Evolutionary conservation across 2,888 invertebrate genomes (phyloP).

Genomic region (Macrophya alboannulata): DNA sequence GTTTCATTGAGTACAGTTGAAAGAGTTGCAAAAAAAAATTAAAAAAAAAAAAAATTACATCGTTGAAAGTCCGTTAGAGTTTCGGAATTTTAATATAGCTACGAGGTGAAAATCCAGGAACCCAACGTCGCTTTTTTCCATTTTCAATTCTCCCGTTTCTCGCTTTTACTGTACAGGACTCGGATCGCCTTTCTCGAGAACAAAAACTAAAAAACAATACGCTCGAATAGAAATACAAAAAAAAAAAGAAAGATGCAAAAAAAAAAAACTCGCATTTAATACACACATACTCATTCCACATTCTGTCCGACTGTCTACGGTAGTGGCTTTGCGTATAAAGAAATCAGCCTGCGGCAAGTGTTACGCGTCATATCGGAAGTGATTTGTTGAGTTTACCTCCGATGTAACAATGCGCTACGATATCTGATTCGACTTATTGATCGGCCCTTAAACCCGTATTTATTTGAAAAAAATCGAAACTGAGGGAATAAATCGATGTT

Average conservation of each 20-base stretch:
- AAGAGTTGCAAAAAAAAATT: background rate
- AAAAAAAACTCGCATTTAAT: background rate
- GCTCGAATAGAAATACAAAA: background rate
- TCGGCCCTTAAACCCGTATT: background rate
- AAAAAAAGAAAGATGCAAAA: background rate
- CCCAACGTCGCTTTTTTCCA: background rate
- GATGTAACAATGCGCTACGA: background rate
- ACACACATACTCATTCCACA: background rate
- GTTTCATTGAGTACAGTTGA: constrained; percentile 5
- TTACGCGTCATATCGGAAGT: constrained; percentile 46
- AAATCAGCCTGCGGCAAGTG: constrained; percentile 26
- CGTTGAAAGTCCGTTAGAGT: background rate
- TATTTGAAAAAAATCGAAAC: background rate
- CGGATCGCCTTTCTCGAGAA: constrained; percentile 5
- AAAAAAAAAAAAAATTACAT: background rate
- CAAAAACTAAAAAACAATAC: constrained; percentile 25
- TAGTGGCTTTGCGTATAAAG: background rate
- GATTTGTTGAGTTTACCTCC: constrained; percentile 14
- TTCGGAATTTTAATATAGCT: background rate
- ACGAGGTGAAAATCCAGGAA: constrained; percentile 5
- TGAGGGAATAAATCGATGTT: background rate
- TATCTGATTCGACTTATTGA: background rate
- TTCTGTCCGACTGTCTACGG: background rate
- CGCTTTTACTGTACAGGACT: background rate
- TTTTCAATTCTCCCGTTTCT: constrained; percentile 15